Base-by-base conservation (phyloP, 2,113 vertebrate species). In the Irena cyanogastra region DNA sequence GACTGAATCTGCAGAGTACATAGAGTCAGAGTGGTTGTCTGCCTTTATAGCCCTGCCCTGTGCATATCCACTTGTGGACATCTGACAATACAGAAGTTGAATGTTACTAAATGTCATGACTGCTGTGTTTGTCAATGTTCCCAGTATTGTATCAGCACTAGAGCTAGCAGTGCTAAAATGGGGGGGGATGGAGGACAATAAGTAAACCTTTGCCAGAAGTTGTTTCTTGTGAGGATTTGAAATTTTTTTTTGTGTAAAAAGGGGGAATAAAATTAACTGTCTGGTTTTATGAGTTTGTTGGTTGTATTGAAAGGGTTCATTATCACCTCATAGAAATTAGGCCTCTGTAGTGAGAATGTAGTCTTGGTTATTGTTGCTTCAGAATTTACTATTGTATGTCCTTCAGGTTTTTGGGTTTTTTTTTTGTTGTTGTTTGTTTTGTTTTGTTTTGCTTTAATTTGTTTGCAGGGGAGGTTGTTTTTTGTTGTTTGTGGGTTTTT, bases 181-280 rank as follows among this genome's bases (percentile, higher is more conserved):
- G 7, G 10, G 2, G 2, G 6, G 15, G 9, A 10, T 57, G 11
- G 35, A 42, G 20, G 4, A 20, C 13, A 30, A 6, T 17, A 24
- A 54, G 15, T 49, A 60, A 72, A 10, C 5, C 33, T 71, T 85
- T 78, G 8, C 20, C n/a, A n/a, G n/a, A n/a, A n/a, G n/a, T n/a
- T n/a, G n/a, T n/a, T 60, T 70, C 20, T 61, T n/a, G 3, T 66
- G 63, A 83, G 30, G 37, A 60, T 82, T 92, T 90, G 5, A 54
- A 54, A 6, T 44, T 66, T 80, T 61, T 80, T 81, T 79, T 35
- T 1, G 0, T 56, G 4, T 54, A 28, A 57, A 91, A 82, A 61
- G 13, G 7, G 23, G 19, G 7, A 68, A 41, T 53, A 30, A 89
- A 64, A 13, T 10, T 3, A 52, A 27, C 5, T n/a, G 27, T 30